Percentiles rank a stretch among this genome's conserved stretches.
Evolutionary conservation across 2,113 vertebrate species (phyloP).

Genomic region (Phalacrocorax aristotelis): DNA sequence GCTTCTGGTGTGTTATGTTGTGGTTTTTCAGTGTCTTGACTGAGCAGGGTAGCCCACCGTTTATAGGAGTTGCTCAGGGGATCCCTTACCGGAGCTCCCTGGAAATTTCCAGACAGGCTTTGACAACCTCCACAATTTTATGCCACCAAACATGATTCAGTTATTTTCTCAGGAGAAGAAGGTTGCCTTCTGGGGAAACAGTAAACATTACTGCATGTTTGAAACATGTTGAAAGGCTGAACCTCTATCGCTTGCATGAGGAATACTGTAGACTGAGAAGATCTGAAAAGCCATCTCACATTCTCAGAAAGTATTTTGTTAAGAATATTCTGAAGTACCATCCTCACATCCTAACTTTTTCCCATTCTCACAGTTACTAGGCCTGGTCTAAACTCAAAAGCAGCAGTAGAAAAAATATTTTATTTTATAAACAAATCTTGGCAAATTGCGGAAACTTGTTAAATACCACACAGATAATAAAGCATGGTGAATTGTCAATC

Average conservation of each 20-base stretch:
- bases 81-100: background rate
- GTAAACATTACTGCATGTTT: background rate
- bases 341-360: background rate
- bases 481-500: background rate
- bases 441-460: background rate
- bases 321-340: background rate
- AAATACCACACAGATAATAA: background rate
- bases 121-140: background rate
- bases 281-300: background rate
- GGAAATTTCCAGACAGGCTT: background rate
- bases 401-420: background rate
- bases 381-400: background rate
- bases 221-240: background rate
- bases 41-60: background rate
- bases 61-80: background rate
- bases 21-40: accelerated
- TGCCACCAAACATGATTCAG: background rate
- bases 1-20: background rate
- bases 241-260: background rate
- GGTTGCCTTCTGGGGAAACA: background rate
- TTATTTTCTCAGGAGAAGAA: background rate
- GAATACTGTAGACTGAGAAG: background rate
- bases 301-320: background rate
- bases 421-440: background rate
- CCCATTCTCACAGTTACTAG: background rate